phyloP scores from a whole-genome alignment of 2,113 vertebrate species.

The Tachycineta bicolor region DNA sequence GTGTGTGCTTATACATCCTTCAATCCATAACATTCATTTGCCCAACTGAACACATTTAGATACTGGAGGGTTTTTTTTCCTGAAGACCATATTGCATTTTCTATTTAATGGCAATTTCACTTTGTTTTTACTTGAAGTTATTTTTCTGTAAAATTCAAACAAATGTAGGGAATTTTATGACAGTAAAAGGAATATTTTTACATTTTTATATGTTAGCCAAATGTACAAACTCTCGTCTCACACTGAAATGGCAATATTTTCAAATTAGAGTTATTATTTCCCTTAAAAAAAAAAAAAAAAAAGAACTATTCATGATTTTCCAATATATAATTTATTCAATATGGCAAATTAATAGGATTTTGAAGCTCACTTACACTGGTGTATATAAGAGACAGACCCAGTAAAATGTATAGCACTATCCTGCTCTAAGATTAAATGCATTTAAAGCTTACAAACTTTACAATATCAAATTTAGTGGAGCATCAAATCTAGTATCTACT shows the following conservation, averaged over 20 bases:
- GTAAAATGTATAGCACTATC: neutral
- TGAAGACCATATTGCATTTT: neutral
- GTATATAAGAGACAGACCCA: neutral
- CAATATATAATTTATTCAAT: neutral
- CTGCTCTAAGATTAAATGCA: neutral
- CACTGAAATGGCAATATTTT: neutral
- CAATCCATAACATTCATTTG: neutral
- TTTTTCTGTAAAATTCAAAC: neutral
- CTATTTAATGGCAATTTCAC: neutral
- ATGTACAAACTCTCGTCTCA: neutral
- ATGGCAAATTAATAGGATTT: neutral
- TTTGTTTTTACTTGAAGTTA: neutral
- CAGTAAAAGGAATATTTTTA: neutral
- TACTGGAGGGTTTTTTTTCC: neutral
- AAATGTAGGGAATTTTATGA: neutral
- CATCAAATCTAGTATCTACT: neutral
- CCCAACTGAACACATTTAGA: neutral
- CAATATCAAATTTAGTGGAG: neutral
- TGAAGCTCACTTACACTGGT: neutral
- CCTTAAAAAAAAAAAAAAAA: neutral
- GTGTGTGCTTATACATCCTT: neutral
- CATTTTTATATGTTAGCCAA: neutral
- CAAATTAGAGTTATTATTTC: neutral
- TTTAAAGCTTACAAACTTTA: neutral
- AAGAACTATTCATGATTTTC: neutral